Evolutionary conservation across 2,113 vertebrate species (phyloP).

Genomic region (Anoplopoma fimbria): DNA sequence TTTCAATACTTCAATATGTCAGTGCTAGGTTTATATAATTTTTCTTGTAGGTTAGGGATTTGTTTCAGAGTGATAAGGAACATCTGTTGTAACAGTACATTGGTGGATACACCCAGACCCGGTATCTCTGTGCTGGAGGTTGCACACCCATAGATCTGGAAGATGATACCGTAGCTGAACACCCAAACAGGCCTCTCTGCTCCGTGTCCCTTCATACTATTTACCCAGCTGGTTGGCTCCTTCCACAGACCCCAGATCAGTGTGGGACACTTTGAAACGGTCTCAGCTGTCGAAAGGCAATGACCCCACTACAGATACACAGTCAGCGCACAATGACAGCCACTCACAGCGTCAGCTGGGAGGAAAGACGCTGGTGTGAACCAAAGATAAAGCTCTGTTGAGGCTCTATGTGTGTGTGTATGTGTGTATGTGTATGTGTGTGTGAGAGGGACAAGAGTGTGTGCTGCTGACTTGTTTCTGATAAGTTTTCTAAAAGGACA

Average conservation of each 20-base stretch:
- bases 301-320: conserved; percentile 66
- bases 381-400: conserved; percentile 72
- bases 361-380: conserved; percentile 66
- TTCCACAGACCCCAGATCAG: conserved; percentile 68
- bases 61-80: conserved; percentile 37
- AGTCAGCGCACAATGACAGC: conserved; percentile 69
- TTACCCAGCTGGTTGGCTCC: conserved; percentile 77
- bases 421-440: conserved; percentile 9
- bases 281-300: conserved; percentile 68
- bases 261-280: conserved; percentile 71
- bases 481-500: conserved; percentile 65
- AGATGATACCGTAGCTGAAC: conserved; percentile 66
- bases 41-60: not conserved
- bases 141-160: conserved; percentile 74
- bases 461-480: conserved; percentile 48
- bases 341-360: conserved; percentile 59
- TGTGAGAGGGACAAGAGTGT: conserved; percentile 45
- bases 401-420: conserved; percentile 18
- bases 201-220: conserved; percentile 68
- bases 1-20: not conserved
- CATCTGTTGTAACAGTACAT: conserved; percentile 23
- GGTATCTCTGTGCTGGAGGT: conserved; percentile 46
- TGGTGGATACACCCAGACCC: conserved; percentile 49
- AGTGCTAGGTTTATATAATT: not conserved
- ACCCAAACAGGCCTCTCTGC: conserved; percentile 62